Conservation (phyloP, 2,797 vertebrate species). For the Alectoris magna region DNA sequence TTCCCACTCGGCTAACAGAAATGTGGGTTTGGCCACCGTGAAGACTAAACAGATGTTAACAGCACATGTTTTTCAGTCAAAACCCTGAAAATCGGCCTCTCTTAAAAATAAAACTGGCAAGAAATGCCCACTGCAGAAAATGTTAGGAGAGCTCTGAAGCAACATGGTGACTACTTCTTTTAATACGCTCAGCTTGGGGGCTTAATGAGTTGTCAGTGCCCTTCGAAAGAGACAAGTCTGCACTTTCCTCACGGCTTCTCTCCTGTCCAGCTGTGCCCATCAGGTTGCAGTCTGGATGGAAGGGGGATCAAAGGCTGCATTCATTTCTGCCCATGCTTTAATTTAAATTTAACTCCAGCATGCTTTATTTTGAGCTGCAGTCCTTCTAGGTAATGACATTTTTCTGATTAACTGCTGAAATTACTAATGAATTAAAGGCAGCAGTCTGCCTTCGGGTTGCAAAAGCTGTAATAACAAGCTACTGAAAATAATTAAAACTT, state of each 20-base stretch:
- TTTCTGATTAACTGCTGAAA: slow-evolving; percentile 68
- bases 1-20: neutral
- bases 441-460: slow-evolving; percentile 39
- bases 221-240: slow-evolving; percentile 45
- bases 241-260: slow-evolving; percentile 35
- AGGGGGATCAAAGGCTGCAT: slow-evolving; percentile 65
- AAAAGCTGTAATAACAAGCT: slow-evolving; percentile 49
- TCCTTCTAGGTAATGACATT: slow-evolving; percentile 41
- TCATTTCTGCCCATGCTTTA: slow-evolving; percentile 49
- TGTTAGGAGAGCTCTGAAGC: slow-evolving; percentile 10
- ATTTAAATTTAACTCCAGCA: slow-evolving; percentile 60
- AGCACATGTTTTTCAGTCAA: neutral
- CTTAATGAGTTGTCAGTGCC: slow-evolving; percentile 50
- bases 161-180: neutral
- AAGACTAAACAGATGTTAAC: neutral
- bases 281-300: slow-evolving; percentile 67
- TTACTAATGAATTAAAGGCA: slow-evolving; percentile 49
- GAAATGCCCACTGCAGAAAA: neutral
- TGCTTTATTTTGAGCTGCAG: slow-evolving; percentile 30
- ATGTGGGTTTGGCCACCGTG: neutral
- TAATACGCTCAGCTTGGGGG: slow-evolving; percentile 42
- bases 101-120: neutral
- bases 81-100: slow-evolving; percentile 12
- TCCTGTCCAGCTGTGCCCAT: slow-evolving; percentile 69
- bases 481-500: slow-evolving; percentile 30